These are phyloP conservation scores for Irena cyanogastra DNA, from an alignment of 2,113 vertebrate genomes.

Conservation along the genomic window DNA sequence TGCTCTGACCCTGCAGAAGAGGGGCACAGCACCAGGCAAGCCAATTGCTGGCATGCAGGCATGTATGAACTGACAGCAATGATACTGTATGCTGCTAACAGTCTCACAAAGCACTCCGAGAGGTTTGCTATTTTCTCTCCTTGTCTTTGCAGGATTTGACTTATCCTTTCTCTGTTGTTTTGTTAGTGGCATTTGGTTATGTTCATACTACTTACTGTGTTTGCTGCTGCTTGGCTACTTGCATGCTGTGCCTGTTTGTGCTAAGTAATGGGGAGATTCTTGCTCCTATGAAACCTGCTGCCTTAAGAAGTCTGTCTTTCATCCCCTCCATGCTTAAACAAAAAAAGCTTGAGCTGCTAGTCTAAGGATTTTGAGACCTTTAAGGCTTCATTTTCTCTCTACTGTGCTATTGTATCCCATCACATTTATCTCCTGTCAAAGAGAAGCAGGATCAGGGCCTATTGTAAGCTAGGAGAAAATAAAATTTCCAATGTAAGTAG, in stretches of 20 bases:
- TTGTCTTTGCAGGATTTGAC: not conserved
- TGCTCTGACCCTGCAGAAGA: not conserved
- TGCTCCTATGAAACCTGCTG: not conserved
- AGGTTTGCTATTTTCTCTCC: not conserved
- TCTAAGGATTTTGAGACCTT: not conserved
- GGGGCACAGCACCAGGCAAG: not conserved
- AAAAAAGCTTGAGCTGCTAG: not conserved
- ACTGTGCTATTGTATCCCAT: not conserved
- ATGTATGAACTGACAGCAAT: not conserved
- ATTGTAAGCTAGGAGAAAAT: not conserved
- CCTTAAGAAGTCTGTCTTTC: not conserved
- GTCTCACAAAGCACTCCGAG: not conserved
- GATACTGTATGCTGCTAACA: not conserved
- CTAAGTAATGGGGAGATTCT: not conserved
- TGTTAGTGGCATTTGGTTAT: not conserved
- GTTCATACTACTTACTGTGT: not conserved
- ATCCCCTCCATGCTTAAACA: not conserved
- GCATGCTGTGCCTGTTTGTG: not conserved
- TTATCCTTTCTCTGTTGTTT: not conserved
- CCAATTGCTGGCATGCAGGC: not conserved
- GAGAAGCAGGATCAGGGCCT: not conserved
- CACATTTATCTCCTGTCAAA: not conserved
- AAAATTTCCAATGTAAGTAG: not conserved
- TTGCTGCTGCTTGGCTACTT: not conserved
- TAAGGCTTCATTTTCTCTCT: not conserved